Evolutionary conservation across 1,140 invertebrate genomes (phyloP).

Genomic region (Penaeus chinensis): DNA sequence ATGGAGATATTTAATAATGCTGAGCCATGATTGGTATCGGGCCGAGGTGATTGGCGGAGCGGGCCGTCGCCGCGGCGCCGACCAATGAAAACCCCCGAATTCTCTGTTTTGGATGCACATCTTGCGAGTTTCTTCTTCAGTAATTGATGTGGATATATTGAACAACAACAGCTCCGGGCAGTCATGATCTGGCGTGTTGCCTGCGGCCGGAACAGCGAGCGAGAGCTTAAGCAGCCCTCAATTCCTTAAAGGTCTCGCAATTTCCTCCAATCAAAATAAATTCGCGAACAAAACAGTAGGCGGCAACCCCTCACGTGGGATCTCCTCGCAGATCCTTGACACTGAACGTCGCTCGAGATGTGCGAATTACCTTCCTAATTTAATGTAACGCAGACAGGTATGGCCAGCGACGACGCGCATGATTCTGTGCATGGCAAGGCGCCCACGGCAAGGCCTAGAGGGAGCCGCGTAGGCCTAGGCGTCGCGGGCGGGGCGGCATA

Average conservation of each 20-base stretch:
- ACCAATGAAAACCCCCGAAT: constrained; percentile 30
- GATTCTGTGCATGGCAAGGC: background rate
- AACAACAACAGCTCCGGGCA: too few relatives aligned
- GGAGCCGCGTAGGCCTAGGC: too few relatives aligned
- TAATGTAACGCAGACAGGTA: constrained; percentile 22
- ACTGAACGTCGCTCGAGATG: constrained; percentile 31
- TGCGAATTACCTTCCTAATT: constrained; percentile 28
- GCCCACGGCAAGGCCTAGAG: too few relatives aligned
- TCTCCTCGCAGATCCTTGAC: constrained; percentile 27
- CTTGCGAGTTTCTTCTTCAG: background rate
- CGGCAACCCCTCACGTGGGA: constrained; percentile 39
- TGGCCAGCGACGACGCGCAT: background rate
- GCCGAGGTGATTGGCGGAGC: background rate
- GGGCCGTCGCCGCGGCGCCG: background rate
- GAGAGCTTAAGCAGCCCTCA: background rate
- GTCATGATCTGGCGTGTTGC: too few relatives aligned
- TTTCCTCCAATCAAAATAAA: too few relatives aligned
- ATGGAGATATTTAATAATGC: too few relatives aligned
- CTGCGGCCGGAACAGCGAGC: too few relatives aligned
- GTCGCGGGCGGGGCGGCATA: too few relatives aligned
- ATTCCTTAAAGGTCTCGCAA: background rate
- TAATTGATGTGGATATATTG: background rate
- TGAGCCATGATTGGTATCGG: background rate
- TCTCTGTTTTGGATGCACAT: constrained; percentile 38
- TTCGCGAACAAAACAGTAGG: background rate